Percentiles rank a stretch among this genome's conserved stretches.
Evolutionary conservation across 1,140 invertebrate genomes (phyloP).

Genomic region (Drosophila serrata): DNA sequence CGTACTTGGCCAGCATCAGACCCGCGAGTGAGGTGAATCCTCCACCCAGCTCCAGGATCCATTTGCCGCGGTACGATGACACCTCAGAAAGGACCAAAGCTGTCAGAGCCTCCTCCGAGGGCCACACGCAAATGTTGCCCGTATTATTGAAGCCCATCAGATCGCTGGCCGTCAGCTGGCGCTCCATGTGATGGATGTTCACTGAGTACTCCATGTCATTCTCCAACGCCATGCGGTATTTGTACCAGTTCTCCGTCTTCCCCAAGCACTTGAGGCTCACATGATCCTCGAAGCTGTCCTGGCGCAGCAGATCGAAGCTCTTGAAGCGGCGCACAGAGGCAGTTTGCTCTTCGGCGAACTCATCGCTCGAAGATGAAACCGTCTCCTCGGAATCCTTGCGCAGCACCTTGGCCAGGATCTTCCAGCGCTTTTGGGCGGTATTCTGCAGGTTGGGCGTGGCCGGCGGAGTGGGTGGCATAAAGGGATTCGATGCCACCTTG

Average conservation of each 20-base stretch:
- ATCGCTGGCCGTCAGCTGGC: conserved; percentile 89
- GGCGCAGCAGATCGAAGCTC: conserved; percentile 79
- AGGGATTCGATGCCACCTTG: conserved; percentile 14
- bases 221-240: conserved; percentile 86
- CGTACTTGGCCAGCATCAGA: conserved; percentile 90
- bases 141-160: conserved; percentile 96
- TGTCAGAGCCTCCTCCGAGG: conserved; percentile 93
- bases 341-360: conserved; percentile 72
- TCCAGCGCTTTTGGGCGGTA: conserved; percentile 89
- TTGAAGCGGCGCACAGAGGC: conserved; percentile 84
- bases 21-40: conserved; percentile 95
- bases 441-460: conserved; percentile 74
- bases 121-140: conserved; percentile 96
- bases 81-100: conserved; percentile 90
- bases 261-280: conserved; percentile 76
- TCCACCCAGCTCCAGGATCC: conserved; percentile 92
- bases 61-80: conserved; percentile 88
- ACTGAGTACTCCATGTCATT: conserved; percentile 85
- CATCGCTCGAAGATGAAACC: conserved; percentile 72
- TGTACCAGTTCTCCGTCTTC: conserved; percentile 86
- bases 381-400: conserved; percentile 85
- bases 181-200: conserved; percentile 87
- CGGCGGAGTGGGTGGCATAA: conserved; percentile 80
- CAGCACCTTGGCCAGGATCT: conserved; percentile 89
- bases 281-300: conserved; percentile 82